These are phyloP conservation scores for Propsilocerus akamusi DNA, from an alignment of 1,140 invertebrate genomes.

Conservation along the genomic window DNA sequence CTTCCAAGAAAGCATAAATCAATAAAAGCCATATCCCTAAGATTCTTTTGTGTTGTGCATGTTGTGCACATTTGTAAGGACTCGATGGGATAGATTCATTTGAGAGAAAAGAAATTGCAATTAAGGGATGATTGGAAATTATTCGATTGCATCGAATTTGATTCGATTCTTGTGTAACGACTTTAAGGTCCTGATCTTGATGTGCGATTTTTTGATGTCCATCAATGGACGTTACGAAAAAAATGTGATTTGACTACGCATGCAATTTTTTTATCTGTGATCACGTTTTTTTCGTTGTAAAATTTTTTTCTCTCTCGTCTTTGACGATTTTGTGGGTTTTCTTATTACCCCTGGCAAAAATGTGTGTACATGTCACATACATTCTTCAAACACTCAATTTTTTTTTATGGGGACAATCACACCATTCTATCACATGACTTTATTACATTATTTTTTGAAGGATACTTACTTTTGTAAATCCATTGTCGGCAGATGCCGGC, in stretches of 20 bases:
- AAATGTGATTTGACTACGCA: background rate
- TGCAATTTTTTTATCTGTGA: slow-evolving; percentile 2
- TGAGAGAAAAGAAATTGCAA: background rate
- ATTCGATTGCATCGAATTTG: background rate
- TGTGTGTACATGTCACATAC: background rate
- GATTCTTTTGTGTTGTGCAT: no score
- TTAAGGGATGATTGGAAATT: slow-evolving; percentile 1
- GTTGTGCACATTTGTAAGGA: no score
- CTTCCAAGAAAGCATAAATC: slow-evolving; percentile 1
- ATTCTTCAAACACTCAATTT: background rate
- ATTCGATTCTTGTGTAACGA: background rate
- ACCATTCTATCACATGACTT: background rate
- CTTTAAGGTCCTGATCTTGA: background rate
- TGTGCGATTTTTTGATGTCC: background rate
- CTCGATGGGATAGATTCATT: no score
- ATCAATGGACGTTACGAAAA: background rate
- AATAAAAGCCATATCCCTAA: no score
- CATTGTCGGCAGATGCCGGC: background rate
- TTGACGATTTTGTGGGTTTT: background rate
- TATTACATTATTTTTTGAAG: background rate
- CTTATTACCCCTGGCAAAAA: background rate
- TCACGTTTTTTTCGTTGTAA: background rate
- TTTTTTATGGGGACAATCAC: background rate
- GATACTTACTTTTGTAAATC: background rate
- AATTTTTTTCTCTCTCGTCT: background rate